These are phyloP conservation scores for Babylonia areolata DNA, from an alignment of 1,140 invertebrate genomes.

Conservation along the genomic window DNA sequence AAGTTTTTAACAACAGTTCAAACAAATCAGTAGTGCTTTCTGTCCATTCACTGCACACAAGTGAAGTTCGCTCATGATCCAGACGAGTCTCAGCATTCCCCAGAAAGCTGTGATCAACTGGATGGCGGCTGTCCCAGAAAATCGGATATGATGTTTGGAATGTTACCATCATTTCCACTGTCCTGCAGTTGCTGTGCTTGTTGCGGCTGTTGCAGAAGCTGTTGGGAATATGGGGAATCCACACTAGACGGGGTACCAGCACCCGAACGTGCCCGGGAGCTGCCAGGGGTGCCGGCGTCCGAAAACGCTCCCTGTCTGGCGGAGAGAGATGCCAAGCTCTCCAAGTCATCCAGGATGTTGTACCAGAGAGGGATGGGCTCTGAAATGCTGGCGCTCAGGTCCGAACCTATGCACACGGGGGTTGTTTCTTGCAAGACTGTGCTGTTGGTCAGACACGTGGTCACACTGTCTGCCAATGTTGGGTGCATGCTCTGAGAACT, in stretches of 20 bases:
- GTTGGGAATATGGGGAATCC: conserved; percentile 8
- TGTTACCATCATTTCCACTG: background rate
- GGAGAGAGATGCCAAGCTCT: background rate
- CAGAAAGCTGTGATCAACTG: background rate
- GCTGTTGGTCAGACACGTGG: background rate
- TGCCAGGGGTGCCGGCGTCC: conserved; percentile 5
- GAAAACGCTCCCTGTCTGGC: conserved; percentile 35
- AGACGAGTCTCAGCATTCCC: background rate
- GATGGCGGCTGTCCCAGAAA: background rate
- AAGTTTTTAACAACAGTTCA: background rate
- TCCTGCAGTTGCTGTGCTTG: conserved; percentile 4
- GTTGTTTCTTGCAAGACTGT: background rate
- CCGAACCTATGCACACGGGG: conserved; percentile 12
- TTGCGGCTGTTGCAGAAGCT: background rate
- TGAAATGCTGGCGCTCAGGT: conserved; percentile 34
- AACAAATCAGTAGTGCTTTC: background rate
- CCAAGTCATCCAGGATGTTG: conserved; percentile 44
- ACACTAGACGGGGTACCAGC: conserved; percentile 8
- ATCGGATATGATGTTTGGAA: conserved; percentile 21
- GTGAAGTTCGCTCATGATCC: background rate
- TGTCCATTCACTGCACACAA: too few relatives aligned
- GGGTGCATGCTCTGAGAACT: background rate
- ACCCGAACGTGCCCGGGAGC: background rate
- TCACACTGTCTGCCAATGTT: background rate
- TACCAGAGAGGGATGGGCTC: conserved; percentile 45